A percentile compares a stretch with the other conserved stretches of the same genome.
These are phyloP conservation scores for Charadrius vociferus DNA, from an alignment of 2,113 vertebrate species.

Conservation along the genomic window DNA sequence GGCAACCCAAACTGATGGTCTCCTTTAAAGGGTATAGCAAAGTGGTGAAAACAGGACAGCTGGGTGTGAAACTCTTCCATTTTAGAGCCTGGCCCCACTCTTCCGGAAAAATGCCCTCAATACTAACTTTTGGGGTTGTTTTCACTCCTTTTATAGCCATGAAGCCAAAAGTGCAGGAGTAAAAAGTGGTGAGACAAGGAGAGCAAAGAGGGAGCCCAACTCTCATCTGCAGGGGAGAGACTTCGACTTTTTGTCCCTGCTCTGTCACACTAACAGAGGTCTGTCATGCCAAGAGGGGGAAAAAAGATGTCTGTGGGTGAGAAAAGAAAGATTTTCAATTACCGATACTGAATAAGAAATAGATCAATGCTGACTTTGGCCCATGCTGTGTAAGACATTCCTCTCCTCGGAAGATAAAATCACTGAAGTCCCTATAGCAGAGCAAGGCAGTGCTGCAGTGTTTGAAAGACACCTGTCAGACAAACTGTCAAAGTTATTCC, in stretches of 20 bases:
- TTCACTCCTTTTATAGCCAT: not conserved
- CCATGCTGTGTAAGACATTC: not conserved
- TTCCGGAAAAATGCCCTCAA: not conserved
- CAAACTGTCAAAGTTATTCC: not conserved
- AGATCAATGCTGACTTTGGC: not conserved
- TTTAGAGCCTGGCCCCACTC: not conserved
- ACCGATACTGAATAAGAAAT: not conserved
- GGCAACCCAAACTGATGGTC: not conserved
- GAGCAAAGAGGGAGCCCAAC: not conserved
- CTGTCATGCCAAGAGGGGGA: not conserved
- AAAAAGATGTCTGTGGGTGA: rapidly evolving
- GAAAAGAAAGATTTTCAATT: not conserved
- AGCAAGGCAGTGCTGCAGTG: not conserved
- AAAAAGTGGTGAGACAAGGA: not conserved
- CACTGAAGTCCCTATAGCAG: not conserved
- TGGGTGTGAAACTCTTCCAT: not conserved
- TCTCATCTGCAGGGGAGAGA: not conserved
- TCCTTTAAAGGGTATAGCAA: not conserved
- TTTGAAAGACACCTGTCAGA: not conserved
- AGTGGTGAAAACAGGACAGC: not conserved
- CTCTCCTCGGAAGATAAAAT: not conserved
- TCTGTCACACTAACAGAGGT: not conserved
- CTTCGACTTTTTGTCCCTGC: not conserved
- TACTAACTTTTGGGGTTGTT: not conserved
- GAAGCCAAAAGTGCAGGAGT: not conserved